These are phyloP conservation scores for Brachyptera risi DNA, from an alignment of 2,888 invertebrate genomes.

Conservation along the genomic window DNA sequence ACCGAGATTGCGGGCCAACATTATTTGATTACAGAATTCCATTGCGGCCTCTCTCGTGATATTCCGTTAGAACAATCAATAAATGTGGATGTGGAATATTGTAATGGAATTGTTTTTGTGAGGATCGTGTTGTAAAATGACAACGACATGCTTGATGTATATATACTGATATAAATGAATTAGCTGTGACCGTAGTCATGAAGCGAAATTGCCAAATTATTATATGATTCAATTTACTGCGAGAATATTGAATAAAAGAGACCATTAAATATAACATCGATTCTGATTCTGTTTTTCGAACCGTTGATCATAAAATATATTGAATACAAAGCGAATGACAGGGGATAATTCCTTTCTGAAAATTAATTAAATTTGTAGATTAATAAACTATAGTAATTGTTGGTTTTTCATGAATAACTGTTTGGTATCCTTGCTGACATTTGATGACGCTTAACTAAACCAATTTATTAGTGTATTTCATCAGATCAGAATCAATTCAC, in stretches of 20 bases:
- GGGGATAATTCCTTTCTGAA: no score
- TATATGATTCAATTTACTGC: neutral
- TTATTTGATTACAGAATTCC: slow-evolving; percentile 3
- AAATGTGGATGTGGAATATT: neutral
- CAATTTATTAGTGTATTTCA: no score
- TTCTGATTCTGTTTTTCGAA: neutral
- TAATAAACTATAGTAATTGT: no score
- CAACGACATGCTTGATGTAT: neutral
- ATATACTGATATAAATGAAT: neutral
- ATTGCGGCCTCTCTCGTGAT: neutral
- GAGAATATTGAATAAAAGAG: neutral
- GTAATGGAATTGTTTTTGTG: neutral
- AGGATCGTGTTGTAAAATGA: neutral
- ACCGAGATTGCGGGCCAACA: neutral
- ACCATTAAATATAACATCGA: slow-evolving; percentile 1
- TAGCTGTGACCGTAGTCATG: neutral
- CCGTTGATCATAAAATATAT: neutral
- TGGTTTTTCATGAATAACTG: no score
- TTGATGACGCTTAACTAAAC: no score
- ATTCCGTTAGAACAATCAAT: no score
- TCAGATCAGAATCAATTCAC: no score
- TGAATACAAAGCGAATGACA: no score
- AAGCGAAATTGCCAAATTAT: neutral
- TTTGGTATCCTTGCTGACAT: no score
- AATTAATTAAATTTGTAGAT: no score